These are phyloP conservation scores for Pontoporia blainvillei DNA, from an alignment of 2,113 vertebrate genomes.

Conservation along the genomic window DNA sequence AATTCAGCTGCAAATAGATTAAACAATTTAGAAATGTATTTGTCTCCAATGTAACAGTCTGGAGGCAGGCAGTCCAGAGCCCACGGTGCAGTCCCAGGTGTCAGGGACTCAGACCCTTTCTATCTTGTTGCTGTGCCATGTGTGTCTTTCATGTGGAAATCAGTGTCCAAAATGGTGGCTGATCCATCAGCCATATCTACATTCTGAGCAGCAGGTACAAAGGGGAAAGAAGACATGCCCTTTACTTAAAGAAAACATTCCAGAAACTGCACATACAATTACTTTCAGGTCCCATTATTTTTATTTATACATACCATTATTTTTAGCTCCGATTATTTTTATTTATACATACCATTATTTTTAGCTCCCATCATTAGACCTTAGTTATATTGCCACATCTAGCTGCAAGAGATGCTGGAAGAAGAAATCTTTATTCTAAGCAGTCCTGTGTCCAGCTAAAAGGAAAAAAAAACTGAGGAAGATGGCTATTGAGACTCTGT, in stretches of 20 bases:
- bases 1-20: neutral
- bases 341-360: neutral
- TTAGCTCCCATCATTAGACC: neutral
- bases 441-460: neutral
- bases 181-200: neutral
- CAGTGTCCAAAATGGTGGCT: neutral
- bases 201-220: neutral
- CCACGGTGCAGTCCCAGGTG: neutral
- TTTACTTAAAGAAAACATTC: neutral
- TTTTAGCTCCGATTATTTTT: neutral
- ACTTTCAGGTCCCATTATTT: neutral
- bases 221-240: neutral
- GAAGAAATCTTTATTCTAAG: neutral
- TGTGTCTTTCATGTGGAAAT: neutral
- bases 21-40: neutral
- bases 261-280: neutral
- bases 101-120: neutral
- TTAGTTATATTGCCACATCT: neutral
- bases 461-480: neutral
- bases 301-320: neutral
- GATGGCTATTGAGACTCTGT: neutral
- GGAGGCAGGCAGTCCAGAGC: neutral
- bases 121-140: neutral
- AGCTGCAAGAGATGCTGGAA: neutral
- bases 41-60: neutral